Conservation (phyloP, 2,113 vertebrate genomes). For the Archilochus colubris region DNA sequence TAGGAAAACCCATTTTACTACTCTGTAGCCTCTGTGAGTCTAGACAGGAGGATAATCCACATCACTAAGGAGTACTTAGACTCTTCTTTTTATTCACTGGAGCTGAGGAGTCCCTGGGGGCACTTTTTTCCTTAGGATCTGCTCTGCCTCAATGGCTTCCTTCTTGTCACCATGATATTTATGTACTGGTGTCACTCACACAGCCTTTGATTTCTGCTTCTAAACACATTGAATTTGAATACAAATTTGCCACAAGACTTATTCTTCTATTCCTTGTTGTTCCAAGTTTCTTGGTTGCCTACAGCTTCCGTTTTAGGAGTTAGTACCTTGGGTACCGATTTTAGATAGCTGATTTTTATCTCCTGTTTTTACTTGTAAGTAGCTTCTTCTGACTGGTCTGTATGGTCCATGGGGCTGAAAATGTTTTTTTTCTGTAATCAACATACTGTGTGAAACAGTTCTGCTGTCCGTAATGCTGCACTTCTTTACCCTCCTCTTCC, state of each 20-base stretch:
- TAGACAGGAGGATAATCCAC: neutral
- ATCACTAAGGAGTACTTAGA: neutral
- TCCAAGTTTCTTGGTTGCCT: neutral
- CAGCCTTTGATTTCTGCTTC: neutral
- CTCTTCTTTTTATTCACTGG: neutral
- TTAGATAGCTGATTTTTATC: neutral
- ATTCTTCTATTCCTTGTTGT: neutral
- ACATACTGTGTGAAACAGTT: neutral
- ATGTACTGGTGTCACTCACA: rapidly evolving
- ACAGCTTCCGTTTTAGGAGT: neutral
- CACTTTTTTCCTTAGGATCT: neutral
- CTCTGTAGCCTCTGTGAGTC: neutral
- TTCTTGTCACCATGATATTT: neutral
- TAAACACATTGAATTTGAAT: neutral
- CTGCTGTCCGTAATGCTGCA: neutral
- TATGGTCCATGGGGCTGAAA: neutral
- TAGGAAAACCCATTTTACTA: neutral
- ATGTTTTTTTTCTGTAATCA: neutral
- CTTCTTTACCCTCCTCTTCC: neutral
- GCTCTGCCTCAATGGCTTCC: neutral
- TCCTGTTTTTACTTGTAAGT: neutral
- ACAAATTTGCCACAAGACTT: neutral
- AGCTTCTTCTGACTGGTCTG: neutral
- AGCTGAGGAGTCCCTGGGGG: rapidly evolving
- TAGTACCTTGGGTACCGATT: neutral